Evolutionary conservation across 1,140 invertebrate genomes (phyloP).

Genomic region (Drosophila azteca): DNA sequence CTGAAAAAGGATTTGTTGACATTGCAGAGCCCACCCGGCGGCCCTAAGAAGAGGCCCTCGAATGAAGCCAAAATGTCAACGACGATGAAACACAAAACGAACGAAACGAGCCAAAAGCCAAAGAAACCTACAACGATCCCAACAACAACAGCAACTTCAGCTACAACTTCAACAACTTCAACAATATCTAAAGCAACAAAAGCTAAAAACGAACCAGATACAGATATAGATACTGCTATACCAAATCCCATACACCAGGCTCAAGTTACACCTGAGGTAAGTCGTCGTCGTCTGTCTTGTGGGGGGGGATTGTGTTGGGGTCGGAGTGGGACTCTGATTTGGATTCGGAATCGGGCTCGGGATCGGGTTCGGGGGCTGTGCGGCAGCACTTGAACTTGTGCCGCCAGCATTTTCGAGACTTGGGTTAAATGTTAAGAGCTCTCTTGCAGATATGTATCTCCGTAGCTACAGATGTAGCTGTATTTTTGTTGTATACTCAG

Average conservation of each 20-base stretch:
- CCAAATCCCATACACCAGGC: conserved; percentile 65
- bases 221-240: conserved; percentile 54
- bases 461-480: conserved; percentile 5
- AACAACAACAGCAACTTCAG: conserved; percentile 28
- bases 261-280: conserved; percentile 82
- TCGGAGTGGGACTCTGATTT: conserved; percentile 9
- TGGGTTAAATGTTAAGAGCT: conserved; percentile 64
- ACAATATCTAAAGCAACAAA: conserved; percentile 48
- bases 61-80: conserved; percentile 60
- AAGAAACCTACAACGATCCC: conserved; percentile 73
- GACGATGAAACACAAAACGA: conserved; percentile 73
- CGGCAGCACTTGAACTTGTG: conserved; percentile 67
- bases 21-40: conserved; percentile 66
- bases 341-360: no score
- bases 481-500: not conserved
- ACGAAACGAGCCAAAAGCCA: conserved; percentile 81
- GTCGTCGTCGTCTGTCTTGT: conserved; percentile 37
- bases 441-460: conserved; percentile 33
- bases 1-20: conserved; percentile 84
- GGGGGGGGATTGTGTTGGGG: not conserved
- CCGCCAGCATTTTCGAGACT: conserved; percentile 15
- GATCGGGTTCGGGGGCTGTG: no score
- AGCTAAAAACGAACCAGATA: conserved; percentile 72
- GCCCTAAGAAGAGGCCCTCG: conserved; percentile 51
- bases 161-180: conserved; percentile 54